Conservation (phyloP, 2,797 vertebrate genomes). For the Phaenicophaeus curvirostris region DNA sequence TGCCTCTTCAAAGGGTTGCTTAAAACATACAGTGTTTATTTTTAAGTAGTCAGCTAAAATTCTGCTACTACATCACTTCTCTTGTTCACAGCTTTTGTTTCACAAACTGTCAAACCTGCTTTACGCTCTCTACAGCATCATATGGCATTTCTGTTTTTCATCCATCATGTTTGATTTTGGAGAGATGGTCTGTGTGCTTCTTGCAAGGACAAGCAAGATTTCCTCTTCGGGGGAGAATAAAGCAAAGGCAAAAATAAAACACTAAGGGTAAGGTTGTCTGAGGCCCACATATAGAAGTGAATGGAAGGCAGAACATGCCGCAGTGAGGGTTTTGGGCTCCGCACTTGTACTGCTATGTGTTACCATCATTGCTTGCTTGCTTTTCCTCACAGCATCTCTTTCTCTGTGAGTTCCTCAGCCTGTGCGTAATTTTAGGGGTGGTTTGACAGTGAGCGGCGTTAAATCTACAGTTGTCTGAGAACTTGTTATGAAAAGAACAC, state of each 20-base stretch:
- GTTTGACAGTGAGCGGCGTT: background rate
- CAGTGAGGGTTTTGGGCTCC: accelerated
- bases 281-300: background rate
- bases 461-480: background rate
- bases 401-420: background rate
- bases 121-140: background rate
- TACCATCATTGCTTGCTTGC: background rate
- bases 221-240: background rate
- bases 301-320: background rate
- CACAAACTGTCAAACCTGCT: background rate
- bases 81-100: background rate
- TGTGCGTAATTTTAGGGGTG: background rate
- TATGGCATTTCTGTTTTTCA: background rate
- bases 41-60: background rate
- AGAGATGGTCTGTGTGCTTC: background rate
- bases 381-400: background rate
- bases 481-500: background rate
- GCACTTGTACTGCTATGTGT: background rate
- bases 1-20: background rate
- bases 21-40: background rate
- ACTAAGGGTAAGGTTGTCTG: background rate
- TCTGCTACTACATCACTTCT: background rate
- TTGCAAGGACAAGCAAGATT: background rate
- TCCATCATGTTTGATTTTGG: background rate
- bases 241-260: background rate